These are phyloP conservation scores for Pedetes capensis DNA, from an alignment of 2,113 vertebrate species.

Conservation along the genomic window DNA sequence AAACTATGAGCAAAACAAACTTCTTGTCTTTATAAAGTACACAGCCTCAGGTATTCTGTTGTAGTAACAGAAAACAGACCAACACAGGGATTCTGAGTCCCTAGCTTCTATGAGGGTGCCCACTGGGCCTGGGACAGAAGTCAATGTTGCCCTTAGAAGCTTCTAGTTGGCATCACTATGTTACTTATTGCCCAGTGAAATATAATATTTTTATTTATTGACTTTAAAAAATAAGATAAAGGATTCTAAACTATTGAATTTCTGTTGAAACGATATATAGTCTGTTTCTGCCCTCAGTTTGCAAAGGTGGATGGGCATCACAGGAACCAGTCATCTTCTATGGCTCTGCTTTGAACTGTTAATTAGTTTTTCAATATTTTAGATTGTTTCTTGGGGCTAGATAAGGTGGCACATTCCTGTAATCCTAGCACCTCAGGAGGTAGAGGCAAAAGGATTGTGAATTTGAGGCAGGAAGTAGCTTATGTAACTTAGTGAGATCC, in stretches of 20 bases:
- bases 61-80: not conserved
- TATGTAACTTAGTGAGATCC: too few relatives aligned
- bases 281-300: not conserved
- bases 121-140: not conserved
- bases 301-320: rapidly evolving
- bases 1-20: not conserved
- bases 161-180: not conserved
- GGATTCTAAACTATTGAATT: not conserved
- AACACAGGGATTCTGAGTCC: not conserved
- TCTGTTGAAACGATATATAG: not conserved
- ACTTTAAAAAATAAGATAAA: not conserved
- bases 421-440: too few relatives aligned
- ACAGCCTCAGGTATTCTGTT: not conserved
- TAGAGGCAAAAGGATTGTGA: too few relatives aligned
- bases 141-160: too few relatives aligned
- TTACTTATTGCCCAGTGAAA: not conserved
- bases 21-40: not conserved
- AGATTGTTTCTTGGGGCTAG: not conserved
- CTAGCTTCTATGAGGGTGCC: not conserved
- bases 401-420: too few relatives aligned
- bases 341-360: not conserved
- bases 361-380: not conserved
- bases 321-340: not conserved
- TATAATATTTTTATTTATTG: not conserved
- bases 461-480: too few relatives aligned